phyloP scores from a whole-genome alignment of 1,140 invertebrate species.

The Carposina sasakii region DNA sequence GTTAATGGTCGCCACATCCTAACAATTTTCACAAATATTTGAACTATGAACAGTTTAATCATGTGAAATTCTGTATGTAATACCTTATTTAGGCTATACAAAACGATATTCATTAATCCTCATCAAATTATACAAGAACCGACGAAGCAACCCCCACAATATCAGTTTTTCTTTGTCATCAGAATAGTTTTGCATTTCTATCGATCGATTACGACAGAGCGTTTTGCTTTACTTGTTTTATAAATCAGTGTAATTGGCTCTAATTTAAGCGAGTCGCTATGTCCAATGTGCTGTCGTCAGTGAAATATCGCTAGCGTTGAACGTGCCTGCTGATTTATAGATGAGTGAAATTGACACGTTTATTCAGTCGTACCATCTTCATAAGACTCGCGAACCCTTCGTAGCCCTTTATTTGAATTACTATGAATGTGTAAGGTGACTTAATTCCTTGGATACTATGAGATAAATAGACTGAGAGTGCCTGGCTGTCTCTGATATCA shows the following conservation, averaged over 20 bases:
- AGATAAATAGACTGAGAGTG: slow-evolving; percentile 23
- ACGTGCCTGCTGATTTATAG: no score
- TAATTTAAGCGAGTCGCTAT: slow-evolving; percentile 3
- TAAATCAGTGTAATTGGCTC: slow-evolving; percentile 12
- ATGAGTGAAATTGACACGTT: no score
- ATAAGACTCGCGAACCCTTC: no score
- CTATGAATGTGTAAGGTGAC: no score
- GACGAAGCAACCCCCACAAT: no score
- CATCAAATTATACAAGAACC: no score
- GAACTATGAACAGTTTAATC: slow-evolving; percentile 17
- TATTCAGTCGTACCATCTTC: no score
- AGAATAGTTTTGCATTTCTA: slow-evolving; percentile 59
- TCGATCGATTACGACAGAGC: slow-evolving; percentile 69
- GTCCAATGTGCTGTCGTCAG: slow-evolving; percentile 11
- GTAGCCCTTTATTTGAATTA: no score
- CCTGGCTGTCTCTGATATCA: slow-evolving; percentile 41
- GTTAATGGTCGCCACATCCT: slow-evolving; percentile 60
- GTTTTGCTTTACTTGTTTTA: slow-evolving; percentile 34
- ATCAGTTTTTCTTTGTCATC: slow-evolving; percentile 62
- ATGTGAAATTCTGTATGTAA: slow-evolving; percentile 26
- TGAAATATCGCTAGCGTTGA: slow-evolving; percentile 2
- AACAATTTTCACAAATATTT: slow-evolving; percentile 64
- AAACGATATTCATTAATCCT: no score
- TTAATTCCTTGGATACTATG: slow-evolving; percentile 16
- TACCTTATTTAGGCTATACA: no score